phyloP scores from a whole-genome alignment of 2,888 invertebrate genomes.

The Lordiphosa andalusiaca region DNA sequence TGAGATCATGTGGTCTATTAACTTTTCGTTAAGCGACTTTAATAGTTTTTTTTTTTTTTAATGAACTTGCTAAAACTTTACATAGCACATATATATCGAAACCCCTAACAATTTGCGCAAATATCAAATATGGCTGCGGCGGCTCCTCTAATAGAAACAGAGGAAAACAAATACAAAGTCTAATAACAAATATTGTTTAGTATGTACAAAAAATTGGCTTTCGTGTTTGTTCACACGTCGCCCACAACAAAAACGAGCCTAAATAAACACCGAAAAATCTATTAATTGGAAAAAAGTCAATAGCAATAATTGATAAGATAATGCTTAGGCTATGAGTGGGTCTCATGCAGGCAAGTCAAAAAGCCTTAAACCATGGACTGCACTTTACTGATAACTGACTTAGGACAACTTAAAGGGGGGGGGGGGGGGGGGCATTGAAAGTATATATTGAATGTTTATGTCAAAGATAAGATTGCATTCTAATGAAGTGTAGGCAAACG shows the following conservation, averaged over 20 bases:
- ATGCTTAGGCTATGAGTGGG: slow-evolving; percentile 6
- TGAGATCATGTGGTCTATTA: slow-evolving; percentile 57
- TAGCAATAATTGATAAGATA: slow-evolving; percentile 54
- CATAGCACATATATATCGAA: slow-evolving; percentile 7
- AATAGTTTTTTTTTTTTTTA: slow-evolving; percentile 45
- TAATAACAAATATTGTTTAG: slow-evolving; percentile 12
- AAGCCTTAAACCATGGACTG: too few species aligned
- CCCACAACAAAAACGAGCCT: slow-evolving; percentile 41
- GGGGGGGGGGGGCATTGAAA: background rate
- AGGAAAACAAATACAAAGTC: slow-evolving; percentile 44
- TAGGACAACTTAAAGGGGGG: background rate
- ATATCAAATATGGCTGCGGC: slow-evolving; percentile 28
- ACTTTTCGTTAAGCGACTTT: slow-evolving; percentile 9
- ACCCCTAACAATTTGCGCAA: slow-evolving; percentile 47
- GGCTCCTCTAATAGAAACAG: slow-evolving; percentile 16
- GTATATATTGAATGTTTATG: too few species aligned
- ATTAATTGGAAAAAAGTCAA: slow-evolving; percentile 16
- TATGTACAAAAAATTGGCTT: slow-evolving; percentile 22
- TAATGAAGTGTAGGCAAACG: too few species aligned
- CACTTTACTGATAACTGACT: background rate
- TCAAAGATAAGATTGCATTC: too few species aligned
- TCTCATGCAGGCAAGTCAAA: too few species aligned
- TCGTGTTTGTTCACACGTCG: slow-evolving; percentile 59
- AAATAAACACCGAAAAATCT: slow-evolving; percentile 14
- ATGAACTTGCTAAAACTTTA: slow-evolving; percentile 42